Evolutionary conservation across 2,797 vertebrate genomes (phyloP).

Genomic region (Dermochelys coriacea): DNA sequence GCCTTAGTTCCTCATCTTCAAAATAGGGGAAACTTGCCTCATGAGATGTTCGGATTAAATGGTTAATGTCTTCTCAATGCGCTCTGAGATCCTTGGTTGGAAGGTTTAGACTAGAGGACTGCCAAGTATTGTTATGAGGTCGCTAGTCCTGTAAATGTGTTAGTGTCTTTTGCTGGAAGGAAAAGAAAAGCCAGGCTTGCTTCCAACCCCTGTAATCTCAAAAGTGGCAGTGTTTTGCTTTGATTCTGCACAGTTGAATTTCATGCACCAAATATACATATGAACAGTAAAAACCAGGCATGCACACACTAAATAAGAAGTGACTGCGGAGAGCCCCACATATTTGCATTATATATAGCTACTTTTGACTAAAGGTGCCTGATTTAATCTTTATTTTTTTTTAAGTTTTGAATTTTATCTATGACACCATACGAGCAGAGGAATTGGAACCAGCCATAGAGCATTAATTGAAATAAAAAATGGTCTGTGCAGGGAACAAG

Average conservation of each 20-base stretch:
- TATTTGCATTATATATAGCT: not conserved
- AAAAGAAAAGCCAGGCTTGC: not conserved
- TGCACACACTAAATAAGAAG: not conserved
- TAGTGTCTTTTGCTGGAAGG: not conserved
- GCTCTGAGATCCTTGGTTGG: not conserved
- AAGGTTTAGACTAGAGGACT: accelerated
- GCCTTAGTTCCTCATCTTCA: accelerated
- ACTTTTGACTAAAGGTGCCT: not conserved
- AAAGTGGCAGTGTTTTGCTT: not conserved
- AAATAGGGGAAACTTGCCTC: not conserved
- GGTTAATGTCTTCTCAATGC: accelerated
- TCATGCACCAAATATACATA: not conserved
- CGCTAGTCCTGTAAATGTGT: not conserved
- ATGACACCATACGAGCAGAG: not conserved
- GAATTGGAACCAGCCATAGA: not conserved
- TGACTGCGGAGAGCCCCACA: not conserved
- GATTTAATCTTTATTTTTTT: not conserved
- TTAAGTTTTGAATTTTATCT: not conserved
- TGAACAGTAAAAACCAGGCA: not conserved
- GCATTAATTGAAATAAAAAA: not conserved
- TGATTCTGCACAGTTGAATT: not conserved
- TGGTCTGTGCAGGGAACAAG: slow-evolving; percentile 21
- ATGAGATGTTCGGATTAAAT: accelerated
- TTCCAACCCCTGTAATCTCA: not conserved
- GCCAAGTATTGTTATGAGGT: accelerated